Conservation (phyloP, 2,113 vertebrate genomes). For the Nestor notabilis region DNA sequence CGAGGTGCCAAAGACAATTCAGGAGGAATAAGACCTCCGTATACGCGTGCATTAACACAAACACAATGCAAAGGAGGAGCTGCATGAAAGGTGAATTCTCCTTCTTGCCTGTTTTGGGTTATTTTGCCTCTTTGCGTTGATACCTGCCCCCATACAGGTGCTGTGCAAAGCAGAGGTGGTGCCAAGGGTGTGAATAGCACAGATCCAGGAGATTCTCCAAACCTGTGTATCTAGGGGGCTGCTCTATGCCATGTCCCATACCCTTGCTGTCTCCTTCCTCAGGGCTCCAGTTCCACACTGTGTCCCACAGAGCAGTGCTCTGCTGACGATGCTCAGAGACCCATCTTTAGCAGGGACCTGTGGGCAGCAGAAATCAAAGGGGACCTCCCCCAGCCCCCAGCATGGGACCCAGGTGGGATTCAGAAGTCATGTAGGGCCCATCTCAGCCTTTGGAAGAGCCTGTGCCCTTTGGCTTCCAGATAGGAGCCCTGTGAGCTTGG, state of each 20-base stretch:
- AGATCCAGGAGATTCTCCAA: rapidly evolving
- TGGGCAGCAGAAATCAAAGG: neutral
- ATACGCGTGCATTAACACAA: neutral
- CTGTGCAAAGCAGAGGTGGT: neutral
- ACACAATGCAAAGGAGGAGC: neutral
- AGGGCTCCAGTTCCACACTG: rapidly evolving
- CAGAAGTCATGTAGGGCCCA: rapidly evolving
- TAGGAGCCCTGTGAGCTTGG: neutral
- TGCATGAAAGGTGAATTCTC: neutral
- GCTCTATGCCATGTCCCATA: rapidly evolving
- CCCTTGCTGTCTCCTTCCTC: neutral
- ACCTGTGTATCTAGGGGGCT: neutral
- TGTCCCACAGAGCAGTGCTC: neutral
- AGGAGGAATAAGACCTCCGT: neutral
- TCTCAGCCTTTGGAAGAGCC: neutral
- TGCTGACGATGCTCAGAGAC: neutral
- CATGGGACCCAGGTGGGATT: neutral
- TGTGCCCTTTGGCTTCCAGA: neutral
- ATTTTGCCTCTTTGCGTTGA: neutral
- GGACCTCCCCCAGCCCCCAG: neutral
- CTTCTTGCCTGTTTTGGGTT: neutral
- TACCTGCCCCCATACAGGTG: rapidly evolving
- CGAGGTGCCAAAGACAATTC: neutral
- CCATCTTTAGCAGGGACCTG: rapidly evolving
- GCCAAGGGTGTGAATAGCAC: neutral